A percentile compares a stretch with the other conserved stretches of the same genome.
Conservation (phyloP, 2,113 vertebrate genomes). For the Stegostoma tigrinum region DNA sequence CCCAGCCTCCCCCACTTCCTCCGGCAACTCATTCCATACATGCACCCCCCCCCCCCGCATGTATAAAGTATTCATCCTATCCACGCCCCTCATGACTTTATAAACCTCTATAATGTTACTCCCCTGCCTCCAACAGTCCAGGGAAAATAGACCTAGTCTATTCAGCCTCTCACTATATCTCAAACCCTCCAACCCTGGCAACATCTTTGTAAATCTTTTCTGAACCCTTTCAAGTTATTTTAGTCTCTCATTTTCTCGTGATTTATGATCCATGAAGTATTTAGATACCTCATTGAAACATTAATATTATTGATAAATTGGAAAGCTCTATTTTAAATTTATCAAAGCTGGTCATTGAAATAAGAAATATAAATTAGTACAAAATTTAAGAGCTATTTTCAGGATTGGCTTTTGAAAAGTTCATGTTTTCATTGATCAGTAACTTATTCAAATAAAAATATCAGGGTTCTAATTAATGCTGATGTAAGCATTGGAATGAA, state of each 20-base stretch:
- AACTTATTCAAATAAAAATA: not conserved
- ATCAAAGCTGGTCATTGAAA: not conserved
- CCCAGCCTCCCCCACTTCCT: too few species aligned
- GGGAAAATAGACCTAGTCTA: too few species aligned
- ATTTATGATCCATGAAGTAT: not conserved
- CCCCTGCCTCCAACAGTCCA: too few species aligned
- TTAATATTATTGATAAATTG: not conserved
- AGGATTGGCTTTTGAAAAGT: not conserved
- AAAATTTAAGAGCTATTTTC: not conserved
- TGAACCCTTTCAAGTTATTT: too few species aligned
- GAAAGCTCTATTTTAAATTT: not conserved
- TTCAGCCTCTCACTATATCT: too few species aligned
- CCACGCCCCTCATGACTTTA: too few species aligned
- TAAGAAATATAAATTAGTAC: not conserved
- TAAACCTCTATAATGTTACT: too few species aligned
- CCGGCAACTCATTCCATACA: too few species aligned
- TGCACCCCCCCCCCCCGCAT: too few species aligned
- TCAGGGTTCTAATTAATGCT: not conserved
- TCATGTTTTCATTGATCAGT: not conserved
- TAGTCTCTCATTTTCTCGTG: not conserved
- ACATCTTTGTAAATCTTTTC: too few species aligned
- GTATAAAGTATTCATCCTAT: too few species aligned
- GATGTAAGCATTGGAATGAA: not conserved
- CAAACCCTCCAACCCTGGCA: too few species aligned
- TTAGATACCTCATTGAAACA: not conserved